These are phyloP conservation scores for Alentia gelatinosa DNA, from an alignment of 2,888 invertebrate genomes.

Conservation along the genomic window DNA sequence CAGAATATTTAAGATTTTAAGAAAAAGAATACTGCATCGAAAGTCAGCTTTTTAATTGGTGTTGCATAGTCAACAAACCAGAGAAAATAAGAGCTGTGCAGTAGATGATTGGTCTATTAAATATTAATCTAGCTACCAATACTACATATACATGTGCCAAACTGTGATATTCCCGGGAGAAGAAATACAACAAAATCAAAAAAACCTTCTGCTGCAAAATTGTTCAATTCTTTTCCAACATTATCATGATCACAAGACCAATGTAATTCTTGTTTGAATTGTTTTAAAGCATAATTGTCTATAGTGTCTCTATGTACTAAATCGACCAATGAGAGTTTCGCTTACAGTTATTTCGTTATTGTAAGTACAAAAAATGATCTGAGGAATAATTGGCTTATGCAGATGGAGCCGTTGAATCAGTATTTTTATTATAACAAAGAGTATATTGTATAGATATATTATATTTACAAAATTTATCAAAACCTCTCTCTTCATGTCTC, in stretches of 20 bases:
- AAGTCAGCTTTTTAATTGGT: background rate
- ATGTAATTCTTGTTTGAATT: background rate
- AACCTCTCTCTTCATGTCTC: slow-evolving; percentile 34
- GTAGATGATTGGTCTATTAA: background rate
- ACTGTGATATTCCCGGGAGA: slow-evolving; percentile 54
- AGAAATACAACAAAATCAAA: slow-evolving; percentile 53
- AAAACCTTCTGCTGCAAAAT: slow-evolving; percentile 50
- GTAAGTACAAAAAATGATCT: slow-evolving; percentile 37
- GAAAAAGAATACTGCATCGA: background rate
- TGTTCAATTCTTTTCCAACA: slow-evolving; percentile 37
- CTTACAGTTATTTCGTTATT: background rate
- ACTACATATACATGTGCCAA: slow-evolving; percentile 43
- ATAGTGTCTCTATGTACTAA: background rate
- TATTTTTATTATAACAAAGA: slow-evolving; percentile 14
- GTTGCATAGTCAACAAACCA: background rate
- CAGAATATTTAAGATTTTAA: background rate
- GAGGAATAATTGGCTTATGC: slow-evolving; percentile 31
- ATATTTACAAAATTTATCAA: background rate
- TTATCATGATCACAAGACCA: background rate
- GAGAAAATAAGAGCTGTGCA: background rate
- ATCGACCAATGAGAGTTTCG: background rate
- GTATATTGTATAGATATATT: background rate
- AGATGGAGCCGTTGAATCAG: slow-evolving; percentile 50
- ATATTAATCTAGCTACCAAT: slow-evolving; percentile 34
- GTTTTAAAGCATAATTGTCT: slow-evolving; percentile 9